Evolutionary conservation across 64 coral and sea anemone species (phyloP), one percentile per base, ranked within the genome.

Genomic region (Anthopleura sola): DNA sequence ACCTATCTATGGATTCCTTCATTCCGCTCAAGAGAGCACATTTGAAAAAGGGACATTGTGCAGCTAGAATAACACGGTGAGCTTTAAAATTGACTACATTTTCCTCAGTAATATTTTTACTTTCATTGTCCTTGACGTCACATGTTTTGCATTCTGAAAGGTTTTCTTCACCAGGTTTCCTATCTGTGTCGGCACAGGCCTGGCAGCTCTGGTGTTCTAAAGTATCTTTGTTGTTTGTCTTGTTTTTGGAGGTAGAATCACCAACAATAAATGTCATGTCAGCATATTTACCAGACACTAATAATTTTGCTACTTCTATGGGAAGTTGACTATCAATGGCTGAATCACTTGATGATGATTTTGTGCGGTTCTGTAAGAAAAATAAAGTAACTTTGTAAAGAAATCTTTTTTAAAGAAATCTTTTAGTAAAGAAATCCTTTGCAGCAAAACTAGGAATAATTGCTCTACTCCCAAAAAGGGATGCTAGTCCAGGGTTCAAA

Each of bases 1-100:
- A 98, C 95, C 92, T 92, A n/a, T 98, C 89, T 62, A 98, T 98
- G 0, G 92, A 91, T 77, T 98, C 95, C 47, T 98, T 98, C 95
- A 98, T 98, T n/a, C 92, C 95, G 91, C 95, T 98, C 9, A 86
- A 7, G 21, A 98, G 84, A 23, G 95, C 95, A 55, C 95, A 85
- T 83, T 82, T 98, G 28, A 98, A 98, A 89, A 92, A 98, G 21
- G 83, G 79, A 84, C 95, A 98, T 12, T 89, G 92, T 0, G 95
- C 84, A 10, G 95, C 95, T 18, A 98, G 85, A 66, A 98, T 88
- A 12, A 98, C 95, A n/a, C 95, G 92, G 55, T 98, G 92, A 26
- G 95, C 95, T 32, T 44, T 39, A 81, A 97, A 87, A 44, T 93
- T 90, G 20, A 92, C 54, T 23, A 54, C 24, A 49, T 84, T 82